Conservation (phyloP, 1,140 invertebrate genomes). For the Anadara kagoshimensis region DNA sequence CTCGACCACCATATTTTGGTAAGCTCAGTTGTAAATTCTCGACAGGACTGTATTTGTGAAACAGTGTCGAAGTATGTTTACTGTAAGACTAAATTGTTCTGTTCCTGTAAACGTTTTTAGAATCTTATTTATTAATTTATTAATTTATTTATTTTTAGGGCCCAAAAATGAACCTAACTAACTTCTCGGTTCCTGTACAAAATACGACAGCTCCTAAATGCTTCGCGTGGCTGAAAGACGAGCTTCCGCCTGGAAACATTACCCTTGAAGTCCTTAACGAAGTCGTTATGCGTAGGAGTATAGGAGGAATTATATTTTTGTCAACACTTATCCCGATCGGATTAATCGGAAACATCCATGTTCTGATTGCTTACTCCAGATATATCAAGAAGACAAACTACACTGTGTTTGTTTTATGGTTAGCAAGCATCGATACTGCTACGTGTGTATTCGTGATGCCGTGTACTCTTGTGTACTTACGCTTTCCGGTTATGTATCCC, state of each 20-base stretch:
- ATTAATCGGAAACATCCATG: conserved; percentile 31
- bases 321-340: conserved; percentile 14
- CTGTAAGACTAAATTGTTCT: no score
- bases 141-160: background rate
- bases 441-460: conserved; percentile 49
- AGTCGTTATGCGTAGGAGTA: conserved; percentile 27
- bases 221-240: conserved; percentile 26
- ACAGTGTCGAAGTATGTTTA: no score
- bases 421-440: conserved; percentile 52
- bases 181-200: background rate
- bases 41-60: no score
- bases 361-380: conserved; percentile 27
- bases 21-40: no score
- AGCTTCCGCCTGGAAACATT: conserved; percentile 6
- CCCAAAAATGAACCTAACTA: background rate
- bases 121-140: no score
- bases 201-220: conserved; percentile 18
- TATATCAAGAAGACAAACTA: conserved; percentile 40
- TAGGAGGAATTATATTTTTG: conserved; percentile 28
- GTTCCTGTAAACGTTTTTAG: no score
- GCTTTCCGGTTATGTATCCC: conserved; percentile 46
- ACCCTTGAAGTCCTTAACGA: conserved; percentile 28
- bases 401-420: conserved; percentile 40
- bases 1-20: no score
- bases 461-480: conserved; percentile 49